phyloP scores from a whole-genome alignment of 2,797 vertebrate species.

The Ctenopoma kingsleyae region DNA sequence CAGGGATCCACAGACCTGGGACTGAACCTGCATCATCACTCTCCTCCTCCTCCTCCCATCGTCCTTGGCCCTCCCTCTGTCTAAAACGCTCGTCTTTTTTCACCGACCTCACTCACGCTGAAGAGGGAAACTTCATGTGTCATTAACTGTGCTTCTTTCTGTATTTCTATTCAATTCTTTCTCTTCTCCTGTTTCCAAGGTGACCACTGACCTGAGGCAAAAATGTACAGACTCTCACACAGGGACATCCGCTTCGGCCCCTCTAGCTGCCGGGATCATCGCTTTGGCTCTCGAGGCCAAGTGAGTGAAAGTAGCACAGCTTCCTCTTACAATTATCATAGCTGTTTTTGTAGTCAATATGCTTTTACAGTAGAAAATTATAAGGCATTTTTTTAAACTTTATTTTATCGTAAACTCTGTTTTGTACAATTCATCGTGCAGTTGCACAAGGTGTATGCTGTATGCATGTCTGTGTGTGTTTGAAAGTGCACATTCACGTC shows the following conservation, averaged over 20 bases:
- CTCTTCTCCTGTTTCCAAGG: slow-evolving; percentile 79
- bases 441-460: neutral
- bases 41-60: slow-evolving; percentile 5
- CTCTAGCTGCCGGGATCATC: slow-evolving; percentile 95
- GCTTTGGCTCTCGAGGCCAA: slow-evolving; percentile 92
- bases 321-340: neutral
- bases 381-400: neutral
- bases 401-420: neutral
- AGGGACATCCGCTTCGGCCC: slow-evolving; percentile 95
- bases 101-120: slow-evolving; percentile 21
- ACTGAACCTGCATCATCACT: slow-evolving; percentile 33
- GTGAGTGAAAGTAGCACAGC: slow-evolving; percentile 69
- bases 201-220: slow-evolving; percentile 95
- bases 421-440: neutral
- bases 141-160: slow-evolving; percentile 27
- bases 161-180: slow-evolving; percentile 20
- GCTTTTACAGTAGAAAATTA: neutral
- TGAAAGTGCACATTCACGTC: slow-evolving; percentile 7
- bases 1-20: slow-evolving; percentile 43
- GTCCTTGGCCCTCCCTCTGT: slow-evolving; percentile 10
- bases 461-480: neutral
- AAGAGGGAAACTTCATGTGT: slow-evolving; percentile 37
- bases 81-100: slow-evolving; percentile 17
- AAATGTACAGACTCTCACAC: slow-evolving; percentile 98
- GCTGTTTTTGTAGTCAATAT: neutral